These are phyloP conservation scores for Astropecten irregularis DNA, from an alignment of 53 echinoderm and acorn worm genomes.

Conservation along the genomic window DNA sequence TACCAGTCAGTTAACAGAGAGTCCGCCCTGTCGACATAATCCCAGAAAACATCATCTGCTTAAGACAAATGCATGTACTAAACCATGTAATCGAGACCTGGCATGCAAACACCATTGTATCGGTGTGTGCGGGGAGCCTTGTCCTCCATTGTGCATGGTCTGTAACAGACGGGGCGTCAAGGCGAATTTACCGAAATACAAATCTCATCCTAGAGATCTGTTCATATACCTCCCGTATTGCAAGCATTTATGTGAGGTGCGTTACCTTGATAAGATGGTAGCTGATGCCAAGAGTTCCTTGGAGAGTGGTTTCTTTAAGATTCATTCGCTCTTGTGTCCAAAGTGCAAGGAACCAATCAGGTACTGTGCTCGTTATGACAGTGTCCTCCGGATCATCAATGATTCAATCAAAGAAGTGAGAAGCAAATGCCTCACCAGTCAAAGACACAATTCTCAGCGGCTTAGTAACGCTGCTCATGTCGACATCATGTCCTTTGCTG, in stretches of 20 bases:
- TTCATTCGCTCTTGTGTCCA: conserved; percentile 52
- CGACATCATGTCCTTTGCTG: conserved; percentile 2
- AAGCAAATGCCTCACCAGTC: background rate
- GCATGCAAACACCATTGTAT: conserved; percentile 68
- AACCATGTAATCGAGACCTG: conserved; percentile 54
- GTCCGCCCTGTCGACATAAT: background rate
- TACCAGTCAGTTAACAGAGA: background rate
- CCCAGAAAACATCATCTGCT: background rate
- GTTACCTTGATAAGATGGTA: conserved; percentile 63
- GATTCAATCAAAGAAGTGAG: background rate
- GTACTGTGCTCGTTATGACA: conserved; percentile 68
- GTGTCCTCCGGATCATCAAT: conserved; percentile 50
- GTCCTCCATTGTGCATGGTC: conserved; percentile 70
- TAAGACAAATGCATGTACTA: background rate
- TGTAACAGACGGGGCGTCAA: conserved; percentile 68
- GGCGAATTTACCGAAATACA: conserved; percentile 61
- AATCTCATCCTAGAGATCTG: conserved; percentile 68
- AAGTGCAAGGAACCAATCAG: conserved; percentile 73
- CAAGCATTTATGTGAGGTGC: conserved; percentile 72
- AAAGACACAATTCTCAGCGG: background rate
- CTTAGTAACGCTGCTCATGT: background rate
- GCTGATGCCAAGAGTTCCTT: background rate
- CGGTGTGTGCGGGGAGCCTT: conserved; percentile 91
- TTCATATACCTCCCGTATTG: conserved; percentile 79
- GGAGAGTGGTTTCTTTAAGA: background rate